phyloP scores from a whole-genome alignment of 2,888 invertebrate species.

The Trichopria drosophilae region DNA sequence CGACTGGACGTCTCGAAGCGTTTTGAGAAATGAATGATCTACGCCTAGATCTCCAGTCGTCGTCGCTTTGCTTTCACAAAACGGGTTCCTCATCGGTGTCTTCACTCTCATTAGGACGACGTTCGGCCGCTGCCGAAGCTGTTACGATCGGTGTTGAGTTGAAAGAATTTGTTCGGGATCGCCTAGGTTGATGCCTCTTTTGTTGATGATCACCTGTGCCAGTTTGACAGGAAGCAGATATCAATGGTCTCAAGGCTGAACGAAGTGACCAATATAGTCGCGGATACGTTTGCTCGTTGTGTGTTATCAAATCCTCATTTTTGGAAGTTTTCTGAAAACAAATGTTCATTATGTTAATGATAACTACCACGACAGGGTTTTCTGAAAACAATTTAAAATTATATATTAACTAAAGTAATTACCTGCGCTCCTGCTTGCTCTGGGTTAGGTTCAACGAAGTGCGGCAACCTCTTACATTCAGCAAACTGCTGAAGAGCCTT shows the following conservation, averaged over 20 bases:
- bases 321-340: constrained; percentile 62
- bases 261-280: constrained; percentile 74
- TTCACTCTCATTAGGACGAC: constrained; percentile 63
- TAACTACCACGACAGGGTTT: background rate
- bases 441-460: constrained; percentile 62
- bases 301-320: constrained; percentile 70
- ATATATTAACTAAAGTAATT: constrained; percentile 25
- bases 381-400: background rate
- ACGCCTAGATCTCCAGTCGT: constrained; percentile 20
- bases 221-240: constrained; percentile 61
- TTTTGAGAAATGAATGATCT: no score
- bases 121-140: constrained; percentile 35
- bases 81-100: constrained; percentile 70
- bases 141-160: constrained; percentile 62
- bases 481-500: constrained; percentile 74
- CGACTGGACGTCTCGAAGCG: constrained; percentile 12
- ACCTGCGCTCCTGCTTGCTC: constrained; percentile 62
- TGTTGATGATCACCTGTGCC: constrained; percentile 8
- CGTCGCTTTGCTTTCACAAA: constrained; percentile 55
- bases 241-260: constrained; percentile 76
- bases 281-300: constrained; percentile 77
- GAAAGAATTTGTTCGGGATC: constrained; percentile 65
- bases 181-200: constrained; percentile 12
- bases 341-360: constrained; percentile 10
- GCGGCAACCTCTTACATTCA: constrained; percentile 72